Evolutionary conservation across 2,113 vertebrate species (phyloP).

Genomic region (Naja naja): DNA sequence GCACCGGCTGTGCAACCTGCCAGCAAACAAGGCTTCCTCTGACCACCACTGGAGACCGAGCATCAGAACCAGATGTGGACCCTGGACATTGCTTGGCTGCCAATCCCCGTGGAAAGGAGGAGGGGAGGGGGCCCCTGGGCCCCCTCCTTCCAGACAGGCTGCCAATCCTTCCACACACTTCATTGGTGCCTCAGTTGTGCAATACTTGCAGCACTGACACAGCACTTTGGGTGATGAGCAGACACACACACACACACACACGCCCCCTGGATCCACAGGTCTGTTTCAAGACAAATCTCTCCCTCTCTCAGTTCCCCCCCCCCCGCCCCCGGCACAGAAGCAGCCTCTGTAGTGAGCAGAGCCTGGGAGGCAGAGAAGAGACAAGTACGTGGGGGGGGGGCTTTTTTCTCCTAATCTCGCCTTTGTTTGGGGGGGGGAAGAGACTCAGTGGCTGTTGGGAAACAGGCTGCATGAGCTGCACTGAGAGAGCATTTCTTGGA

Average conservation of each 20-base stretch:
- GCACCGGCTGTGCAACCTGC: background rate
- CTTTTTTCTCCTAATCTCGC: background rate
- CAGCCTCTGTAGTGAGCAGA: background rate
- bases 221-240: background rate
- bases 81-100: background rate
- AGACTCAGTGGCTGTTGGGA: background rate
- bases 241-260: too few relatives aligned
- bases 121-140: background rate
- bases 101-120: background rate
- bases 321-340: background rate
- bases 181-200: background rate
- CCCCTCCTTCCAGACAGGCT: background rate
- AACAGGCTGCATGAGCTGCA: background rate
- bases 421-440: background rate
- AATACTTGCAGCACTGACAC: background rate
- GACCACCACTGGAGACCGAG: background rate
- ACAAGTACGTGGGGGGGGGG: background rate
- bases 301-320: background rate
- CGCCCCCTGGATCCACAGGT: background rate
- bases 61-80: background rate
- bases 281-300: background rate
- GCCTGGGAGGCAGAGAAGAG: background rate
- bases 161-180: background rate
- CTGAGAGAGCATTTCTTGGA: slow-evolving; percentile 18
- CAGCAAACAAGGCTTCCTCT: background rate